phyloP scores from a whole-genome alignment of 2,113 vertebrate species.

The Phyllostomus hastatus region DNA sequence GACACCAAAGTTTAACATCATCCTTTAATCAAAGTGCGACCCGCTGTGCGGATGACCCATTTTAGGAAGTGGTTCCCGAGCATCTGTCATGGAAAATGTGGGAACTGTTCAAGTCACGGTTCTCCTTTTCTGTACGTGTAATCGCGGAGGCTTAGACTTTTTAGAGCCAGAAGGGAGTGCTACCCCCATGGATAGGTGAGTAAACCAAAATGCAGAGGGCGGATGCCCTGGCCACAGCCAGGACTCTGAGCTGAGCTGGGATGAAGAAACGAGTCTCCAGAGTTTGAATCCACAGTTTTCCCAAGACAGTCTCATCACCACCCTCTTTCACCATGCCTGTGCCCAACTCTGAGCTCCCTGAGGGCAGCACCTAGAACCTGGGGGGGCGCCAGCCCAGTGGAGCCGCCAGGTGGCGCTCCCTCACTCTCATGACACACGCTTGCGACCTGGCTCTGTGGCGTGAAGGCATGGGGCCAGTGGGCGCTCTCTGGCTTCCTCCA shows the following conservation, averaged over 20 bases:
- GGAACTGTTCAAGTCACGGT: neutral
- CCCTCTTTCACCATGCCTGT: neutral
- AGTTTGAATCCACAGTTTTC: neutral
- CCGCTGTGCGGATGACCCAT: neutral
- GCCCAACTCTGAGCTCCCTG: neutral
- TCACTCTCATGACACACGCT: neutral
- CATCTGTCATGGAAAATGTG: neutral
- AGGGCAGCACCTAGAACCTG: neutral
- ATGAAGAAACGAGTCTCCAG: neutral
- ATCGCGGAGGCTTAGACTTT: neutral
- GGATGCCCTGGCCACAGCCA: neutral
- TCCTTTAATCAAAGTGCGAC: neutral
- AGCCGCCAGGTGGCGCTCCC: neutral
- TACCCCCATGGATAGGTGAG: neutral
- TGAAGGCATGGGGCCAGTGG: neutral
- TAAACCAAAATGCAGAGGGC: neutral
- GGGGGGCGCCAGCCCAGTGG: neutral
- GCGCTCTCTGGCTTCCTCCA: neutral
- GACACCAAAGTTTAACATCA: neutral
- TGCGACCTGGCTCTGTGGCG: neutral
- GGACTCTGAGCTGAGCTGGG: neutral
- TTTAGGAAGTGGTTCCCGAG: neutral
- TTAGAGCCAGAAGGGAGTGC: neutral
- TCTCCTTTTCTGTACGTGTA: neutral
- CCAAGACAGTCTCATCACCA: neutral